A percentile compares a stretch with the other conserved stretches of the same genome.
Evolutionary conservation across 2,113 vertebrate genomes (phyloP).

Genomic region (Vombatus ursinus): DNA sequence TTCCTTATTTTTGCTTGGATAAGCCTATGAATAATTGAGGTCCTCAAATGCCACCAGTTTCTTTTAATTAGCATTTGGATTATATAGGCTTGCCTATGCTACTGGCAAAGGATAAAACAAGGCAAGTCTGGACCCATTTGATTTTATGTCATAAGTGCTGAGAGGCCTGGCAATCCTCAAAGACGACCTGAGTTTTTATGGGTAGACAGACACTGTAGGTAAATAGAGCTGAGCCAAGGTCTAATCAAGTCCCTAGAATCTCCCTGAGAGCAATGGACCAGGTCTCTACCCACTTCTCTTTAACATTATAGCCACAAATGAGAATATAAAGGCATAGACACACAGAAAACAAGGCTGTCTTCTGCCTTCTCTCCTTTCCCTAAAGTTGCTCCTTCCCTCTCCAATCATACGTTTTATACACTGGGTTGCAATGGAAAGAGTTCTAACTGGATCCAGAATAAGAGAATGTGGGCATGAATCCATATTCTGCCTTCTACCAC

Average conservation of each 20-base stretch:
- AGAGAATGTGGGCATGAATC: too few relatives aligned
- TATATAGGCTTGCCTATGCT: neutral
- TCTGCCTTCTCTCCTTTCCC: too few relatives aligned
- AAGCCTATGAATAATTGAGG: neutral
- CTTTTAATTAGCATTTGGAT: neutral
- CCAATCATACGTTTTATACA: too few relatives aligned
- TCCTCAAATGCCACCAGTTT: neutral
- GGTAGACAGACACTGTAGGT: neutral
- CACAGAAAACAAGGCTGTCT: too few relatives aligned
- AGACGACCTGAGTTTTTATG: neutral
- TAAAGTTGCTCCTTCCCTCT: too few relatives aligned
- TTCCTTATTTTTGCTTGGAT: conserved; percentile 31
- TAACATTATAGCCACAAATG: too few relatives aligned
- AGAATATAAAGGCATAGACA: too few relatives aligned
- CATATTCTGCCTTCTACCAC: too few relatives aligned
- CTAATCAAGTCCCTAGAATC: neutral
- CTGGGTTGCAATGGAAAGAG: too few relatives aligned
- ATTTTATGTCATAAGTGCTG: neutral
- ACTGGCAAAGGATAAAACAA: neutral
- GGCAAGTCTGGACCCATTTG: neutral
- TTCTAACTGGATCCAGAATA: too few relatives aligned
- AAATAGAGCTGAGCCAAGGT: neutral
- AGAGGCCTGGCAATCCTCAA: neutral
- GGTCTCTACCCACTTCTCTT: too few relatives aligned
- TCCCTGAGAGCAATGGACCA: neutral